Percentiles rank a stretch among this genome's conserved stretches.
Evolutionary conservation across 2,113 vertebrate genomes (phyloP).

Genomic region (Octodon degus): DNA sequence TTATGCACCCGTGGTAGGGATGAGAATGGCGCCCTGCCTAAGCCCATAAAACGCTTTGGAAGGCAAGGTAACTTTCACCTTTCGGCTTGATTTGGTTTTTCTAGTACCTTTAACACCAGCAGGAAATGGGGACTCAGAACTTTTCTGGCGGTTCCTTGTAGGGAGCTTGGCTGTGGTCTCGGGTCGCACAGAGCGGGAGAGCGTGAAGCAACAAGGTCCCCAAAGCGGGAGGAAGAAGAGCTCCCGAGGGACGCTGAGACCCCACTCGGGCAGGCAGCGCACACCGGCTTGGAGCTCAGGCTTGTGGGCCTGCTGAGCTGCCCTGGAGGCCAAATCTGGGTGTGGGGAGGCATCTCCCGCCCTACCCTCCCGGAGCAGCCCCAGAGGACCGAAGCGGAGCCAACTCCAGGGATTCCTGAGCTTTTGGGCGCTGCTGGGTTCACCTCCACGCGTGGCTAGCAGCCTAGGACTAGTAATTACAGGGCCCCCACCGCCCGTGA

Average conservation of each 20-base stretch:
- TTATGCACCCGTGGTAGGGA: neutral
- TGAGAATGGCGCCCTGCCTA: neutral
- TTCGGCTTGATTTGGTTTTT: neutral
- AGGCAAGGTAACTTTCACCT: neutral
- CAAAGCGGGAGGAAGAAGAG: neutral
- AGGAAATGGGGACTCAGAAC: neutral
- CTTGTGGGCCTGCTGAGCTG: fast-evolving
- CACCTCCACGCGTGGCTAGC: fast-evolving
- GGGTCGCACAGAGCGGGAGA: fast-evolving
- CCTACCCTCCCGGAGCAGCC: fast-evolving
- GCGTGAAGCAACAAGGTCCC: fast-evolving
- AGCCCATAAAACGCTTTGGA: neutral
- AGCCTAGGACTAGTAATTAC: neutral
- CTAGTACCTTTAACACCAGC: neutral
- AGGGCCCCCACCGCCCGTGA: neutral
- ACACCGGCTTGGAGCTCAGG: slow-evolving; percentile 16
- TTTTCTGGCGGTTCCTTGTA: fast-evolving
- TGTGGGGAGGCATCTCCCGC: neutral
- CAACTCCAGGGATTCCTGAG: fast-evolving
- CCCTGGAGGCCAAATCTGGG: fast-evolving
- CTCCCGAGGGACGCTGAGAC: fast-evolving
- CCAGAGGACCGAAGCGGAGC: fast-evolving
- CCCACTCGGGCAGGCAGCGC: fast-evolving
- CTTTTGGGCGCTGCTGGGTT: fast-evolving
- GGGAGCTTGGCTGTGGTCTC: neutral